A percentile compares a stretch with the other conserved stretches of the same genome.
phyloP scores from a whole-genome alignment of 2,888 invertebrate genomes.

The Drosophila borborema region DNA sequence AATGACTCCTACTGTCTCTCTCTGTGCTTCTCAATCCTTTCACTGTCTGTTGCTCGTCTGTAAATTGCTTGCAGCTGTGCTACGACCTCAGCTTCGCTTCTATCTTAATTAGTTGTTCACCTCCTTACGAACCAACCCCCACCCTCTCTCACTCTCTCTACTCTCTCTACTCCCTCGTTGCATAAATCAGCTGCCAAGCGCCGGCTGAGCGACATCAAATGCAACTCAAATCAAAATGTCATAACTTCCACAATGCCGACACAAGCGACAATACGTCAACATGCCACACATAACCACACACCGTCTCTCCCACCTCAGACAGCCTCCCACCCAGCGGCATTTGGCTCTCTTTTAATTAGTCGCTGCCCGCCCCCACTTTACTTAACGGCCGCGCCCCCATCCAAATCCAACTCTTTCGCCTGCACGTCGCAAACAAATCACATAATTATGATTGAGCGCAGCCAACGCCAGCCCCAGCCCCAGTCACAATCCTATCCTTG shows the following conservation, averaged over 20 bases:
- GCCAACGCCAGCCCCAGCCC: slow-evolving; percentile 39
- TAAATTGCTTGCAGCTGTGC: slow-evolving; percentile 52
- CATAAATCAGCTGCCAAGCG: slow-evolving; percentile 31
- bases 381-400: background rate
- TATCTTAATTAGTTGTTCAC: slow-evolving; percentile 52
- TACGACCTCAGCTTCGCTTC: slow-evolving; percentile 20
- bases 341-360: slow-evolving; percentile 63
- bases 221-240: slow-evolving; percentile 83
- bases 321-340: background rate
- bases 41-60: slow-evolving; percentile 6
- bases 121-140: background rate
- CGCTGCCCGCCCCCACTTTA: slow-evolving; percentile 25
- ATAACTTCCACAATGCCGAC: slow-evolving; percentile 77
- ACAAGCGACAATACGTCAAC: slow-evolving; percentile 83
- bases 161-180: background rate
- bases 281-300: slow-evolving; percentile 27
- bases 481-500: background rate
- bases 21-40: slow-evolving; percentile 4
- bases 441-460: slow-evolving; percentile 84
- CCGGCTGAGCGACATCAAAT: slow-evolving; percentile 79
- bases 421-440: slow-evolving; percentile 80
- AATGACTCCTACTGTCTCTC: background rate
- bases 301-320: background rate
- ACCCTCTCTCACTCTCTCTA: accelerated
- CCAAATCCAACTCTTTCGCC: background rate